A percentile compares a stretch with the other conserved stretches of the same genome.
Evolutionary conservation across 2,888 invertebrate genomes (phyloP).

Genomic region (Ceraclea dissimilis): DNA sequence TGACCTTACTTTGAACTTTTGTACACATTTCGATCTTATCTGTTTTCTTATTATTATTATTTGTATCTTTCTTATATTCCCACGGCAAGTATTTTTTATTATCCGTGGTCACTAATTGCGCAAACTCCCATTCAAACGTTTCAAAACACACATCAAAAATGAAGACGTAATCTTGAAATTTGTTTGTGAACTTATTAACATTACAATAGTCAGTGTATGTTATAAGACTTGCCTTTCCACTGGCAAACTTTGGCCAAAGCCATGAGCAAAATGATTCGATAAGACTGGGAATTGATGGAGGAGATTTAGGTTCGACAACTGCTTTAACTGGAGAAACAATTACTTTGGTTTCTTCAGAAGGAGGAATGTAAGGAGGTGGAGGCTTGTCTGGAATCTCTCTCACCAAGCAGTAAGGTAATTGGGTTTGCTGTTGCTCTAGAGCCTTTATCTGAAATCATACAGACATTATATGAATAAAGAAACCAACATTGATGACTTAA

Average conservation of each 20-base stretch:
- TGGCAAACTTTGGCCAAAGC: conserved; percentile 16
- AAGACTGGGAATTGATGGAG: background rate
- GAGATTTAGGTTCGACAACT: conserved; percentile 3
- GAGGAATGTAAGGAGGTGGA: conserved; percentile 25
- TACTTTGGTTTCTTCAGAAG: conserved; percentile 17
- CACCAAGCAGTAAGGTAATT: conserved; percentile 22
- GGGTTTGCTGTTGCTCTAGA: conserved; percentile 21
- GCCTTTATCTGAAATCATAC: conserved; percentile 23
- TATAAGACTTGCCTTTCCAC: background rate
- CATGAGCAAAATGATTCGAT: conserved; percentile 16
- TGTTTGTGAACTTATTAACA: background rate
- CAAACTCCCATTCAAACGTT: conserved; percentile 15
- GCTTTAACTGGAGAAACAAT: background rate
- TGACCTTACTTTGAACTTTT: conserved; percentile 17
- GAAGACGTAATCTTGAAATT: conserved; percentile 12
- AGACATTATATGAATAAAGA: background rate
- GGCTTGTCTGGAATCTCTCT: conserved; percentile 25
- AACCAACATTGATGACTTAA: too few species aligned
- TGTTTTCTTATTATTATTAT: background rate
- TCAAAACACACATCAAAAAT: conserved; percentile 23
- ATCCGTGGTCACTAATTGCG: background rate
- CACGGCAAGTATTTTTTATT: conserved; percentile 6
- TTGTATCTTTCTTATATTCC: conserved; percentile 14
- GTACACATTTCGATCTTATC: conserved; percentile 14
- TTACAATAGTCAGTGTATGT: conserved; percentile 5